Evolutionary conservation across 2,797 vertebrate genomes (phyloP).

Genomic region (Tarsius wallacei): DNA sequence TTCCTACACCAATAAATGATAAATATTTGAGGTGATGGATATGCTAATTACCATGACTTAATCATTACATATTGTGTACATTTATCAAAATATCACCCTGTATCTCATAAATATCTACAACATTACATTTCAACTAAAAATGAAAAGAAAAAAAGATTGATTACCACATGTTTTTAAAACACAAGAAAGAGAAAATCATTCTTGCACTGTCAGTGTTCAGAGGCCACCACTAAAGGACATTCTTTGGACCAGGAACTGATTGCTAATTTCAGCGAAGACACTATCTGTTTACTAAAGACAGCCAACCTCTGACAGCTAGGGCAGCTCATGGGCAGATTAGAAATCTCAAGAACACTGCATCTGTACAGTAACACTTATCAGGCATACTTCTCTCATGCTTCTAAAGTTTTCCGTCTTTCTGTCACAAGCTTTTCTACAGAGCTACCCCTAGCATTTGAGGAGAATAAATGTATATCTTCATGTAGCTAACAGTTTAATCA

Average conservation of each 20-base stretch:
- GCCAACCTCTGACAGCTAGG: neutral
- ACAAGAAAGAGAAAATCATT: neutral
- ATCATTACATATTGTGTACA: neutral
- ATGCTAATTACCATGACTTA: neutral
- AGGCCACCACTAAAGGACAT: neutral
- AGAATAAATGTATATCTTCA: neutral
- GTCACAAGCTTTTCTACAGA: neutral
- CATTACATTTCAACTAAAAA: neutral
- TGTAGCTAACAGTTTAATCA: neutral
- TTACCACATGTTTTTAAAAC: neutral
- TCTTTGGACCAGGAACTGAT: neutral
- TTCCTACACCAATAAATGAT: neutral
- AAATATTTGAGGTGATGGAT: neutral
- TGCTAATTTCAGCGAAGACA: neutral
- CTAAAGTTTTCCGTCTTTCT: neutral
- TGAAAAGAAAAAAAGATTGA: neutral
- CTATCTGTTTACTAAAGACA: neutral
- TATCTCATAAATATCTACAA: neutral
- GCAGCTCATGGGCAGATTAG: neutral
- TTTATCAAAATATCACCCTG: neutral
- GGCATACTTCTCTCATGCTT: neutral
- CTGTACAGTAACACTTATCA: neutral
- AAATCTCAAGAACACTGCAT: neutral
- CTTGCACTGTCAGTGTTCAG: neutral
- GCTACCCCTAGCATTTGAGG: neutral